Evolutionary conservation across 64 coral and sea anemone genomes (phyloP), one percentile per base, ranked within the genome.

Genomic region (Actinia equina): DNA sequence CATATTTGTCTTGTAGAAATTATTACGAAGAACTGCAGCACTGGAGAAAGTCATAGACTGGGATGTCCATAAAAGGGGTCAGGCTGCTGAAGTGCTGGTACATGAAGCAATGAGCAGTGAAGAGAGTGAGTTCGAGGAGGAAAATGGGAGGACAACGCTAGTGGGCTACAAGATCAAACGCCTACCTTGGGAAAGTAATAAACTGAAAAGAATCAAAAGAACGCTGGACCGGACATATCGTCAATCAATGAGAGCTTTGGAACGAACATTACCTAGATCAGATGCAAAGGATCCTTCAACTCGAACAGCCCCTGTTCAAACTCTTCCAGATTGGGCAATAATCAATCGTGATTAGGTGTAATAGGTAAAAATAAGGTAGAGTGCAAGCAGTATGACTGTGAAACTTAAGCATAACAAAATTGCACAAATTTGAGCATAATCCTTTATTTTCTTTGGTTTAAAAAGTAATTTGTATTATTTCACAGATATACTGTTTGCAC

Each of bases 61-160:
- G 52, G 52, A 53, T 53, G 52, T 53, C 11, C 52, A 53, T 11
- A 53, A 53, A 53, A 53, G 52, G 11, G 52, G 52, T 6, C 52
- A 53, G 52, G 52, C 52, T 53, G 52, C 52, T 53, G 52, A 53
- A 11, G 52, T 53, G 52, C 52, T 53, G 52, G 52, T 53, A 6
- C 52, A 53, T 11, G 52, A 53, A n/a, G n/a, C 87, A 27, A 93
- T 93, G 87, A 93, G 92, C 44, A 93, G 92, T 58, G 92, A 93
- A 83, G 87, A 93, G 45, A 93, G 92, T 30, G 81, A 62, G 25
- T 92, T 74, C 77, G 91, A 92, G 64, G 91, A 88, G 1, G 86
- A 92, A n/a, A 84, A 83, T 53, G 78, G 79, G 7, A 83, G 51
- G 17, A 51, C 43, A 64, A 92, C 88, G 30, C 44, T 60, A 58